Evolutionary conservation across 1,140 invertebrate genomes (phyloP), one percentile per base, ranked within the genome.

Genomic region (Zaprionus ornatus): DNA sequence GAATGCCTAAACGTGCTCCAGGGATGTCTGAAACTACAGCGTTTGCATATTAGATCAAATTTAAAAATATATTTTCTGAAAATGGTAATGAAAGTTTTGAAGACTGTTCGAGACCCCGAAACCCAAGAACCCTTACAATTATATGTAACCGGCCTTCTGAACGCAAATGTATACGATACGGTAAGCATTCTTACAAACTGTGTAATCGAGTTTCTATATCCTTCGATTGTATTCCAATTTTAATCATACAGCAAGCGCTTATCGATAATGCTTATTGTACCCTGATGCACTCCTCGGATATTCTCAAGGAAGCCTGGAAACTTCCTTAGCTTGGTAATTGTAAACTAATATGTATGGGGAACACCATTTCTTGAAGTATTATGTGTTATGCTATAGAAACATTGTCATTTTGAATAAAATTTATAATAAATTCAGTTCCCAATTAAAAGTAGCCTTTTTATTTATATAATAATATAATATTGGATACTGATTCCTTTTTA

Each of bases 81-180:
- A 1, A 57, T 59, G 42, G 62, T 32, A 2, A 13, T 66, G 62
- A 13, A 37, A 5, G 62, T 66, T 1, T 35, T 72, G 15, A 15
- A 6, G 7, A 27, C 7, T 12, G 62, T 72, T 2, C 62, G 70
- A 3, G 21, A 40, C 15, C 13, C 54, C 4, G 13, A 54, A 3
- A 52, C 52, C 25, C 62, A 72, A 23, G 37, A 72, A 29, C 70
- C 70, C 1, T 17, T 70, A 23, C 12, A 70, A 55, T 45, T 70
- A 19, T 70, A 70, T 42, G 40, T 19, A 2, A 25, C 67, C 9
- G 67, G 67, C 4, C 17, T 70, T 23, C 32, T 70, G 57, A 59
- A 70, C 54, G 29, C 29, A 9, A 32, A 32, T 32, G 29, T 32
- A 32, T 32, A 32, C 29, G 29, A 40, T 70, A 5, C 63, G 21